Evolutionary conservation across 2,888 invertebrate genomes (phyloP).

Genomic region (Zonitis immaculata): DNA sequence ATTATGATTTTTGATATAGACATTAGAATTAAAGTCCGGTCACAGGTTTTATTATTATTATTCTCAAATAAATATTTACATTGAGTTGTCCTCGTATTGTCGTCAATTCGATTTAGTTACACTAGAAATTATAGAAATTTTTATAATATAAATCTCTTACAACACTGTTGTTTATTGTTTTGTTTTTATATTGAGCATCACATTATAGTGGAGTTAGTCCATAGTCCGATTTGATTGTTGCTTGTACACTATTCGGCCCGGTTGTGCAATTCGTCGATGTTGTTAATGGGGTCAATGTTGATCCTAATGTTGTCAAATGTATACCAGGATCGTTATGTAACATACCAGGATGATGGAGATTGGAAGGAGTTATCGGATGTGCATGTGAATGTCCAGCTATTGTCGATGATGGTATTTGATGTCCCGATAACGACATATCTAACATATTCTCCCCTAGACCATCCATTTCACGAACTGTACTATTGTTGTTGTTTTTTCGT

Average conservation of each 20-base stretch:
- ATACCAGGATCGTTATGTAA: slow-evolving; percentile 49
- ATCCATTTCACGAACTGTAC: slow-evolving; percentile 51
- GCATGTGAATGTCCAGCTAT: slow-evolving; percentile 52
- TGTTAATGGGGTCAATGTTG: slow-evolving; percentile 55
- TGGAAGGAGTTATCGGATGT: slow-evolving; percentile 50
- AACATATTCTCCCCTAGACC: slow-evolving; percentile 53
- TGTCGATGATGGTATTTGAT: slow-evolving; percentile 52
- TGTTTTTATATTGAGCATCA: slow-evolving; percentile 10
- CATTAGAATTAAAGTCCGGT: slow-evolving; percentile 24
- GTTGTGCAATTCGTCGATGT: slow-evolving; percentile 55
- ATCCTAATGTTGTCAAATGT: slow-evolving; percentile 51
- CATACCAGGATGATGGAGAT: slow-evolving; percentile 41
- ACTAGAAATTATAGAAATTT: slow-evolving; percentile 21
- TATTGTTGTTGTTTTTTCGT: slow-evolving; percentile 57
- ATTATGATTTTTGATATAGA: too few species aligned
- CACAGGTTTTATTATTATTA: slow-evolving; percentile 19
- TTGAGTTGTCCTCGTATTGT: slow-evolving; percentile 36
- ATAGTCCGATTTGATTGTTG: slow-evolving; percentile 80
- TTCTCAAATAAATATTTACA: slow-evolving; percentile 20
- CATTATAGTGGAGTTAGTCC: slow-evolving; percentile 74
- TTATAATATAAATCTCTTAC: too few species aligned
- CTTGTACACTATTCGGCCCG: slow-evolving; percentile 52
- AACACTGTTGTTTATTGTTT: too few species aligned
- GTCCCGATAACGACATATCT: slow-evolving; percentile 44
- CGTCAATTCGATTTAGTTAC: slow-evolving; percentile 33